Base-by-base conservation (phyloP, 2,888 invertebrate species). In the Orchesellides sinensis region DNA sequence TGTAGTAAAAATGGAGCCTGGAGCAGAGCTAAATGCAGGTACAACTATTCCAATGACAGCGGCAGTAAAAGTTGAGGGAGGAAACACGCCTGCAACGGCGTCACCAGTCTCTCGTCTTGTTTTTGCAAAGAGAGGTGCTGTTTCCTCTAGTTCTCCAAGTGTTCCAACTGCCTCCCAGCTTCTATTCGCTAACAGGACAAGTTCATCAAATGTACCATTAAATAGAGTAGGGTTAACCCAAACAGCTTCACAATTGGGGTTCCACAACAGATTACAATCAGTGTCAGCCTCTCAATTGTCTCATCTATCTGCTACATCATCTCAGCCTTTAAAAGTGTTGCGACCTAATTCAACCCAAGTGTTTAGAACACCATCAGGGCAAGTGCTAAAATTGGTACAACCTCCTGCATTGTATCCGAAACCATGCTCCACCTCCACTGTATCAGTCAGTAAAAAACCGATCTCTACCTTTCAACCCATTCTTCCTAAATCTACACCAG, bases 81-180 rank as follows among this genome's bases (percentile, higher is more conserved):
- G 4, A 5, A 32, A 0, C 27, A 66, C 19, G 25, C 56, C 68
- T 1, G 29, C 59, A 40, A 66, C 66, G 8, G 54, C 75, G 19
- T 17, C 63, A 4, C 25, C 75, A 45, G 75, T 23, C 2, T 75
- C 75, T 25, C 12, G 66, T 40, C 56, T 77, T 35, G 59, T 77
- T 32, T 77, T 77, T 59, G 77, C 68, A 0, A 77, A 61, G 10
- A 52, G 61, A 35, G 68, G 32, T 0, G 23, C 4, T 17, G 12
- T 32, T 6, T 23, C 69, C 32, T 61, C 27, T n/a, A n/a, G 61
- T 8, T 14, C 12, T 12, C 14, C 27, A 1, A 56, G 63, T 10
- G 21, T 54, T 25, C 63, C 70, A 40, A 79, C 79, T 6, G 79
- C 79, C 2, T 79, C 79, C 2, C 70, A 79, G 21, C 40, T 79